Evolutionary conservation across 2,888 invertebrate genomes (phyloP).

Genomic region (Pseudanteris insignis): DNA sequence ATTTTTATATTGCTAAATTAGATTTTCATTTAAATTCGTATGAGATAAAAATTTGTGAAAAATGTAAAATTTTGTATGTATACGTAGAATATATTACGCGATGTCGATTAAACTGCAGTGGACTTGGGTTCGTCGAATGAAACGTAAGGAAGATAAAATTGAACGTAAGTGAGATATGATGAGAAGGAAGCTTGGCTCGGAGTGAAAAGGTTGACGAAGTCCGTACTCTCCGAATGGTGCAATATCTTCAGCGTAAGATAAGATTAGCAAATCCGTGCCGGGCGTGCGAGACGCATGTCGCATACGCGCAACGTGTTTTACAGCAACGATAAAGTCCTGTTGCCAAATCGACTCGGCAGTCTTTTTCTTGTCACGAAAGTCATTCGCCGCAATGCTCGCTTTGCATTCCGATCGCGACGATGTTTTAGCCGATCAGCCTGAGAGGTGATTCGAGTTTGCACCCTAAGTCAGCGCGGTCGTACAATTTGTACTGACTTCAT

Average conservation of each 20-base stretch:
- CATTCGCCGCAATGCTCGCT: conserved; percentile 27
- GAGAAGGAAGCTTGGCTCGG: conserved; percentile 26
- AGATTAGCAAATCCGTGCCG: conserved; percentile 53
- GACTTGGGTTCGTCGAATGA: too few species aligned
- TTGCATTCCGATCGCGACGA: conserved; percentile 33
- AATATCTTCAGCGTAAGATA: conserved; percentile 55
- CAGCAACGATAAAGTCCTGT: conserved; percentile 40
- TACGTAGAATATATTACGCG: too few species aligned
- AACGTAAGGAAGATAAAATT: too few species aligned
- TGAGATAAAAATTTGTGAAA: too few species aligned
- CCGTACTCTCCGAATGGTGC: conserved; percentile 45
- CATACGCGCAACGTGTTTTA: conserved; percentile 41
- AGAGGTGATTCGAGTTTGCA: conserved; percentile 18
- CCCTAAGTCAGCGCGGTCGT: neutral
- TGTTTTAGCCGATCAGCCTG: conserved; percentile 19
- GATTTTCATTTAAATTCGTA: too few species aligned
- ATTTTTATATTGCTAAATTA: too few species aligned
- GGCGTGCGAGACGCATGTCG: conserved; percentile 41
- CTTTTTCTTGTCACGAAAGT: conserved; percentile 37
- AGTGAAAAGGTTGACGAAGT: conserved; percentile 26
- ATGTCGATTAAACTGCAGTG: too few species aligned
- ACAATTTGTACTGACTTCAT: too few species aligned
- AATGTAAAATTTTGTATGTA: too few species aligned
- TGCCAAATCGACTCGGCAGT: conserved; percentile 42
- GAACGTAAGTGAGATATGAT: conserved; percentile 14